Evolutionary conservation across 2,113 vertebrate species (phyloP), one percentile per base, ranked within the genome.

Genomic region (Microcebus murinus): DNA sequence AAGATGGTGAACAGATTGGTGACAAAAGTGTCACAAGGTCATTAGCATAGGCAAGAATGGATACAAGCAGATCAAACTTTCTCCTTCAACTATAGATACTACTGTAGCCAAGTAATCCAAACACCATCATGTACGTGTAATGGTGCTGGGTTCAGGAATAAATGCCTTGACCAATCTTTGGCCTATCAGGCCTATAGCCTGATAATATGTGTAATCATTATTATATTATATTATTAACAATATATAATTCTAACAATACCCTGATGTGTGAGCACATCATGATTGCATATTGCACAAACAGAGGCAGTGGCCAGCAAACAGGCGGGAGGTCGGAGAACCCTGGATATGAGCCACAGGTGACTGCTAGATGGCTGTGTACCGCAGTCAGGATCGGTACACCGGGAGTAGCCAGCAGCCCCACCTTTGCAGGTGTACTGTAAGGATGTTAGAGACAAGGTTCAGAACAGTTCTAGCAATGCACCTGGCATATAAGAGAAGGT

Each of bases 311-410:
- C 23, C 11, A 25, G 77, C 42, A 34, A 61, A 76, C 4, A 10
- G 50, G 73, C 29, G n/a, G 34, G 50, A 23, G 50, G 8, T 42
- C 29, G 42, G 63, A 86, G 5, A 29, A 39, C 27, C 31, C 59
- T 45, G 8, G 18, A 8, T 14, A 5, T 8, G 27, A 96, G n/a
- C 12, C 5, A 14, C 31, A 77, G 23, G 15, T 10, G 42, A 42
- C 48, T 73, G 13, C 34, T 1, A 50, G 8, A 36, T 7, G 15
- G 73, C 74, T 52, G 20, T 2, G 8, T 29, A 70, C 15, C 3
- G 0, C 18, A 14, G 73, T 23, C 23, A 50, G n/a, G 61, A 34
- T 63, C 39, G 0, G 23, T 18, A 5, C 27, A 34, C 23, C 1
- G 0, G 45, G 57, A 23, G 31, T 0, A 36, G 74, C 34, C n/a